Evolutionary conservation across 1,140 invertebrate species (phyloP), one percentile per base, ranked within the genome.

Genomic region (Thaumetopoea pityocampa): DNA sequence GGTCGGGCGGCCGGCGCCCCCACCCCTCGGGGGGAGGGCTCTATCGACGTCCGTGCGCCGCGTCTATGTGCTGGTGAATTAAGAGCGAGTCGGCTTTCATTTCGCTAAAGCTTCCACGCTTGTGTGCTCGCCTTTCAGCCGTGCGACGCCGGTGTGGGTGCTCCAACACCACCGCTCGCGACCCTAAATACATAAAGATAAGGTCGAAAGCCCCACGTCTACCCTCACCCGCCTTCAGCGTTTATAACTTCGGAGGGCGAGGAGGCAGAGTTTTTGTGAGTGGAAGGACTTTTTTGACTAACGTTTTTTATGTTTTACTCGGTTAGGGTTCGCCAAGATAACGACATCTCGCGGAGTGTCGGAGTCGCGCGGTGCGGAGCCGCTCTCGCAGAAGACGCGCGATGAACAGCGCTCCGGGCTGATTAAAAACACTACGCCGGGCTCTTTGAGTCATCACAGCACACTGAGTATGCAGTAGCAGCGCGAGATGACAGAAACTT

Each of bases 31-130:
- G 24, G 15, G 58, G 68, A 66, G 51, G 56, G 65, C 56, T 63
- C 62, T 70, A 77, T 73, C 74, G 68, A 70, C 68, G 67, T 68
- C 62, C 51, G 51, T 65, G 72, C 57, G 52, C 46, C 54, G 62
- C 55, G 55, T 69, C 67, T 59, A 63, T 78, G 74, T 81, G 54
- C 51, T 67, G 61, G 77, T 84, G 76, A 81, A 84, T 81, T 84
- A 84, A 81, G 77, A 84, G 77, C 77, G 73, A 78, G 63, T 81
- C 74, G 74, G 80, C 80, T 81, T 81, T 84, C 77, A 84, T 84
- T 81, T 84, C 71, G 76, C 71, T 77, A 79, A 78, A 84, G 73
- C 80, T 81, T 67, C 62, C 65, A 77, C 69, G 74, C 67, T 76
- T 68, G 80, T 81, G 80, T 84, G 77, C 77, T 67, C 68, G 74